phyloP scores from a whole-genome alignment of 2,888 invertebrate genomes.

The Deroplatys truncata region DNA sequence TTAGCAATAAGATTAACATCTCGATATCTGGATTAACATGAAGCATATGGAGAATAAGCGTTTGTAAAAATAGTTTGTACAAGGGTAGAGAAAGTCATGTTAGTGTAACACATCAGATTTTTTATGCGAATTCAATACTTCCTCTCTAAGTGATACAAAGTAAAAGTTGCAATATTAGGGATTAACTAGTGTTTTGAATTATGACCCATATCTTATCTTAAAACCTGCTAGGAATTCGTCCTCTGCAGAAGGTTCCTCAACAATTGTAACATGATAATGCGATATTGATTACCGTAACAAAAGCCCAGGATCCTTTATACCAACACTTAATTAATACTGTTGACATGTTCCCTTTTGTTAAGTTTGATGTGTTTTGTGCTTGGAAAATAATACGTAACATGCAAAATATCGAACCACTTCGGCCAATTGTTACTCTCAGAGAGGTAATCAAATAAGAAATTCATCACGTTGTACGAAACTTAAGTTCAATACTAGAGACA shows the following conservation, averaged over 20 bases:
- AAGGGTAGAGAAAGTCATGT: too few species aligned
- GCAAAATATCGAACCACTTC: not conserved
- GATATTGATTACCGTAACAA: not conserved
- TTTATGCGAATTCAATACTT: too few species aligned
- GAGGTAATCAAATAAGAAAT: not conserved
- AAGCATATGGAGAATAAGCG: too few species aligned
- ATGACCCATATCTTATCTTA: too few species aligned
- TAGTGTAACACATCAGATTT: too few species aligned
- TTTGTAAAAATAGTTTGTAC: too few species aligned
- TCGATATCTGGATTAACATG: too few species aligned
- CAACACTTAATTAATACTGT: not conserved
- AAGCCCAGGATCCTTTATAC: not conserved
- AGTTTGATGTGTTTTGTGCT: not conserved
- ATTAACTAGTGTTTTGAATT: too few species aligned
- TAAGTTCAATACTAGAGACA: too few species aligned
- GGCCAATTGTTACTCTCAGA: not conserved
- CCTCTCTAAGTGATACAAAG: too few species aligned
- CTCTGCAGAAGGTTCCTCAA: not conserved
- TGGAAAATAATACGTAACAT: not conserved
- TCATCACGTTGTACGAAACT: not conserved
- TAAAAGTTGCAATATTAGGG: too few species aligned
- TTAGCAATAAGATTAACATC: too few species aligned
- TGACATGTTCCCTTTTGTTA: not conserved
- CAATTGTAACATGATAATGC: not conserved
- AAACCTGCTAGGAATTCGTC: not conserved